Evolutionary conservation across 2,888 invertebrate genomes (phyloP), one percentile per base, ranked within the genome.

Genomic region (Heliconius erato): DNA sequence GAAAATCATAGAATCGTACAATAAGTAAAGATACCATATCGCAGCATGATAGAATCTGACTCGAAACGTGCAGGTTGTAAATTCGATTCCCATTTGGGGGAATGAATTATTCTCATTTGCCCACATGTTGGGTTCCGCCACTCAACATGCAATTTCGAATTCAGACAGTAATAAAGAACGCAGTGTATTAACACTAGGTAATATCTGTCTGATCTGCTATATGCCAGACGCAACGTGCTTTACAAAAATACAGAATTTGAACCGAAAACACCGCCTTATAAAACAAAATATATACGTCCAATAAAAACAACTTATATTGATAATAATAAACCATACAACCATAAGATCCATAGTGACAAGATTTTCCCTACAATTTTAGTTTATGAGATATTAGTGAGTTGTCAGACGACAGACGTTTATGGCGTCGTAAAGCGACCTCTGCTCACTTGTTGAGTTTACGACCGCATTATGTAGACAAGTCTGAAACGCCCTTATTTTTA

Each of bases 351-450:
- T 71, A 85, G 87, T 86, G 88, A 86, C 85, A 85, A 85, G 85
- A 87, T 87, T 87, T 86, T 82, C 86, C 87, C 87, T 85, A 84
- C 87, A 85, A 84, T 84, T 86, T 84, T 88, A 89, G 86, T 94
- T 94, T 94, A 94, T 94, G 94, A 94, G 91, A 92, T 93, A 94
- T 93, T 93, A 94, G 94, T 94, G 91, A 94, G 94, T 92, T 91
- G 94, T 92, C 92, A 92, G 87, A 88, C 88, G 87, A 91, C 91
- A 91, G 90, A 92, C 92, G 89, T 94, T 94, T 94, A 94, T 90
- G 90, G 89, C 88, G 85, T 91, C 93, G 90, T 94, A 94, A 94
- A 94, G 87, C 91, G 91, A 90, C 92, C 93, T 93, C 93, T 93
- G 92, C 90, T 92, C 94, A 94, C 94, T 94, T 94, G 94, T 94